These are phyloP conservation scores for Chaetops frenatus DNA, from an alignment of 2,113 vertebrate species.

Conservation along the genomic window DNA sequence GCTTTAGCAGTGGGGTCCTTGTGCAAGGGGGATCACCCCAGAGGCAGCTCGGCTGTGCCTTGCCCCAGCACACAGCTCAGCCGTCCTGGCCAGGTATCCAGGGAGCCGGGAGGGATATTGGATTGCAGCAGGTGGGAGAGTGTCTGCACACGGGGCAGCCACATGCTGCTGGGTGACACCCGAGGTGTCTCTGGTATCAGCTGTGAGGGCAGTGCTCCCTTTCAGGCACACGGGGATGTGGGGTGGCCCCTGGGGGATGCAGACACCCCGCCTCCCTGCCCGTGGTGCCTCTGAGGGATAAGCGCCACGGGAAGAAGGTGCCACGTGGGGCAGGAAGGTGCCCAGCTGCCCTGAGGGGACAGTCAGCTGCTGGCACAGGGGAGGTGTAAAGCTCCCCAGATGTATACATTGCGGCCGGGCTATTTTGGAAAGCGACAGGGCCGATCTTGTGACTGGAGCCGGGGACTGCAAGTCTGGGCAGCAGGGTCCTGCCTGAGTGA, in stretches of 20 bases:
- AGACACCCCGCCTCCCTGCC: background rate
- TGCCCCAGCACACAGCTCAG: background rate
- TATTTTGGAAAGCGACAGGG: slow-evolving; percentile 46
- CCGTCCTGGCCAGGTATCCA: background rate
- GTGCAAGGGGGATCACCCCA: background rate
- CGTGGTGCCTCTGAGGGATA: background rate
- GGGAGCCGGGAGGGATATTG: background rate
- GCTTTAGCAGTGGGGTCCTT: background rate
- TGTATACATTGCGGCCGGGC: background rate
- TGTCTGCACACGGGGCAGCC: background rate
- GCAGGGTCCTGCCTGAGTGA: slow-evolving; percentile 37
- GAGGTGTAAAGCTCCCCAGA: slow-evolving; percentile 10
- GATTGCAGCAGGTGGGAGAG: background rate
- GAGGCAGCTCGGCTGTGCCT: accelerated
- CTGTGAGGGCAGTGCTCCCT: background rate
- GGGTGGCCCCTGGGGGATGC: background rate
- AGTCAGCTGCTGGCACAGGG: background rate
- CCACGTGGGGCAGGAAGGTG: background rate
- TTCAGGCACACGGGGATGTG: background rate
- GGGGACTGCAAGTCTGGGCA: slow-evolving; percentile 44
- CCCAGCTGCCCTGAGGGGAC: background rate
- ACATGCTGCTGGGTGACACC: background rate
- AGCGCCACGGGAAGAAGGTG: background rate
- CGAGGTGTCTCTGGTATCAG: background rate
- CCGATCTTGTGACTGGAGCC: slow-evolving; percentile 31